A percentile compares a stretch with the other conserved stretches of the same genome.
Conservation (phyloP, 2,113 vertebrate genomes). For the Rhea pennata region DNA sequence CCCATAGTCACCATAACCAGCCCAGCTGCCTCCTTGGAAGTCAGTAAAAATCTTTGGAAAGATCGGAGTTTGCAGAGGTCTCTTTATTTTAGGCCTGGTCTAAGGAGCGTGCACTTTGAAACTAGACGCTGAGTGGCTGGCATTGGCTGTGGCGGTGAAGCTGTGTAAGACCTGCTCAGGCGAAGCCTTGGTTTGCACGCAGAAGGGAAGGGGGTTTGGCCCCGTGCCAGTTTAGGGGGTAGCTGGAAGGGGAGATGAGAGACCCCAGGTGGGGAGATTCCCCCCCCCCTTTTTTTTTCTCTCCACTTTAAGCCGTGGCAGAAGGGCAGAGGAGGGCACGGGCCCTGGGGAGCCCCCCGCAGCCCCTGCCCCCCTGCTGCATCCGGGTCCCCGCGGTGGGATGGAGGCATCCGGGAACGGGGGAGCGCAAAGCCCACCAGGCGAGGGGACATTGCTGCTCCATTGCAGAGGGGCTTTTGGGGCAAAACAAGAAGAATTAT, state of each 20-base stretch:
- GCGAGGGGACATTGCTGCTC: not conserved
- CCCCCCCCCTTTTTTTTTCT: not conserved
- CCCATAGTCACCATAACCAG: not conserved
- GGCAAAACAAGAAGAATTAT: not conserved
- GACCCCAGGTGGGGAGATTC: not conserved
- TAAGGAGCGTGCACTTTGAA: too few relatives aligned
- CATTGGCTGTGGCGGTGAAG: too few relatives aligned
- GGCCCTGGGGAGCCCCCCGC: not conserved
- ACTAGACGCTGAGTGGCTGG: too few relatives aligned
- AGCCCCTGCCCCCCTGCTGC: not conserved
- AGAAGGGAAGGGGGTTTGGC: too few relatives aligned
- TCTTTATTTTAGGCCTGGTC: not conserved
- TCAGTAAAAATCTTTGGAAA: not conserved
- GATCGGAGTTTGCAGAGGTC: not conserved
- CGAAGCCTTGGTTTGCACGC: too few relatives aligned
- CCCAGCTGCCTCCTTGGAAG: not conserved
- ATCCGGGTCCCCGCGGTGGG: not conserved
- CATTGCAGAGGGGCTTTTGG: not conserved
- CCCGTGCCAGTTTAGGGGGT: too few relatives aligned
- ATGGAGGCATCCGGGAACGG: accelerated
- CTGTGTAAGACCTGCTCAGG: too few relatives aligned
- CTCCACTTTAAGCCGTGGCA: not conserved
- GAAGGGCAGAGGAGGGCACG: not conserved
- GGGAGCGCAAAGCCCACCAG: not conserved
- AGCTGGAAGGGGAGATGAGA: not conserved